Conservation (phyloP, 2,113 vertebrate genomes). For the Percina caprodes region DNA sequence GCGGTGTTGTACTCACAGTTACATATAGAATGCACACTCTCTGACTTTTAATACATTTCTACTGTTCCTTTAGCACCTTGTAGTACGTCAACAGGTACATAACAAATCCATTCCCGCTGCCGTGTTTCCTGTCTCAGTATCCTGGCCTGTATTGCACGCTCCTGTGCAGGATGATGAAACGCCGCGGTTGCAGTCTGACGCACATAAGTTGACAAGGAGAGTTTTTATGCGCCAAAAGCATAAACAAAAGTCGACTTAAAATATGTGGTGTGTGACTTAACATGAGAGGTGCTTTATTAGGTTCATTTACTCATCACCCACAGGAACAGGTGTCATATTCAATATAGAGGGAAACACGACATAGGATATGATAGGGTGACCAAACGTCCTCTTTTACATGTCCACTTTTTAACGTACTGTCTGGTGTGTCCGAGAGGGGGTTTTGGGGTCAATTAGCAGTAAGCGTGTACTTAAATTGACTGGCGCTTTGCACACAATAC, state of each 20-base stretch:
- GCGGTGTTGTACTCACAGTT: constrained; percentile 28
- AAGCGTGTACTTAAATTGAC: no score
- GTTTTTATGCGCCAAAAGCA: background rate
- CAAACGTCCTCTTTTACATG: no score
- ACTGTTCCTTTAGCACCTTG: constrained; percentile 35
- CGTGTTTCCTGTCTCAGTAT: constrained; percentile 24
- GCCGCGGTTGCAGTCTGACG: background rate
- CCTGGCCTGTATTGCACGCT: constrained; percentile 14
- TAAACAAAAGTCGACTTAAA: constrained; percentile 17
- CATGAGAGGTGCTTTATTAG: background rate
- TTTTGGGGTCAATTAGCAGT: no score
- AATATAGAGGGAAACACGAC: background rate
- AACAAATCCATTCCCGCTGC: constrained; percentile 62
- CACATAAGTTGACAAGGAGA: background rate
- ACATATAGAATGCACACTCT: constrained; percentile 14
- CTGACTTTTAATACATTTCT: constrained; percentile 36
- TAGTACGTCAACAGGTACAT: constrained; percentile 59
- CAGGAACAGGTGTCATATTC: background rate
- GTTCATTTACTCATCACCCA: background rate
- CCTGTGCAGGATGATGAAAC: constrained; percentile 51
- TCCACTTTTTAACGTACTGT: no score
- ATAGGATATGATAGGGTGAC: background rate
- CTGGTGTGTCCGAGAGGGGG: no score
- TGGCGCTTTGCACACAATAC: no score
- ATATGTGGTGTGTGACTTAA: background rate